A percentile compares a stretch with the other conserved stretches of the same genome.
Evolutionary conservation across 64 coral and sea anemone species (phyloP).

Genomic region (Stichodactyla mertensii): DNA sequence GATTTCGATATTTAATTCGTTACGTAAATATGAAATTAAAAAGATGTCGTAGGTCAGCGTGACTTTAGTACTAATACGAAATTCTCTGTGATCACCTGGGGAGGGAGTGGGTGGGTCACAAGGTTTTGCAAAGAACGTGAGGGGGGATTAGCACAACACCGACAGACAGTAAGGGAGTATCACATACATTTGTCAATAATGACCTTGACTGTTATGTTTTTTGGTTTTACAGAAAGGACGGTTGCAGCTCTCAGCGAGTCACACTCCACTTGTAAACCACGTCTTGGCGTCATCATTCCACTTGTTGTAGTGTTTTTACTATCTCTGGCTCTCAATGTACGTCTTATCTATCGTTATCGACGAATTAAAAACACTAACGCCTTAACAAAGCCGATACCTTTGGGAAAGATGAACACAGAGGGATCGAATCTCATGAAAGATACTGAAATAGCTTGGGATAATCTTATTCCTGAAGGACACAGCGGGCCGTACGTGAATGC

Average conservation of each 20-base stretch:
- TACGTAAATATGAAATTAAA: too few species aligned
- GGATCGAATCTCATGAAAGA: conserved; percentile 10
- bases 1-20: too few species aligned
- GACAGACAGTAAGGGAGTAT: too few species aligned
- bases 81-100: too few species aligned
- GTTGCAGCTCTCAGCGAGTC: neutral
- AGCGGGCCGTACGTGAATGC: conserved; percentile 1
- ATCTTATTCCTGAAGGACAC: neutral
- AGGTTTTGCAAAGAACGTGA: too few species aligned
- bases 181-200: too few species aligned
- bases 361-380: neutral
- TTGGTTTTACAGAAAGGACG: neutral
- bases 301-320: neutral
- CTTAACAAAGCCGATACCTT: neutral
- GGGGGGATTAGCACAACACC: too few species aligned
- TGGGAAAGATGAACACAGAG: neutral
- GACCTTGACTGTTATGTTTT: too few species aligned
- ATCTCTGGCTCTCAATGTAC: conserved; percentile 9
- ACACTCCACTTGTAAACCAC: neutral
- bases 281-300: conserved; percentile 8
- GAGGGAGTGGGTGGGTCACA: too few species aligned
- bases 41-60: too few species aligned
- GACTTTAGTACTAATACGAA: too few species aligned
- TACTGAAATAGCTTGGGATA: conserved; percentile 25
- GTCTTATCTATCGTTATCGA: neutral